Conservation (phyloP, 2,797 vertebrate species). For the Gymnoscopelus microlampas region DNA sequence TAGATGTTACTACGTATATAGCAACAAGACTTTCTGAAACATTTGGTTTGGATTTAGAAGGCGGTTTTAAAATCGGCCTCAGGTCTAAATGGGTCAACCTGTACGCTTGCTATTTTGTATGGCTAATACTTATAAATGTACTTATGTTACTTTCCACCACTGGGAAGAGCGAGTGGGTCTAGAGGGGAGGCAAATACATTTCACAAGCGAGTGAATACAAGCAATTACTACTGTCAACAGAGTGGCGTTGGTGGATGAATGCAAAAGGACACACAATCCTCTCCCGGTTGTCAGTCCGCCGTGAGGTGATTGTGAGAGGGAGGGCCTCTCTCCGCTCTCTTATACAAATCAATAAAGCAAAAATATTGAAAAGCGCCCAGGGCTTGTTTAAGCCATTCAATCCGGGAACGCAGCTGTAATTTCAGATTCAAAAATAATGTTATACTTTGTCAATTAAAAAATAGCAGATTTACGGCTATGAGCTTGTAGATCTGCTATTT, state of each 20-base stretch:
- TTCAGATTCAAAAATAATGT: no score
- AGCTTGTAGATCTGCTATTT: no score
- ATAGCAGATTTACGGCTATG: no score
- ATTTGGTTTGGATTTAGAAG: no score
- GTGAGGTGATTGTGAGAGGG: background rate
- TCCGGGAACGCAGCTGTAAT: no score
- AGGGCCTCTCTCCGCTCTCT: constrained; percentile 24
- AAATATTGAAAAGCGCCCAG: constrained; percentile 34
- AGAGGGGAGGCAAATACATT: constrained; percentile 64
- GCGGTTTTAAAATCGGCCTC: no score
- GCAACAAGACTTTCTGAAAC: no score
- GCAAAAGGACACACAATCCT: constrained; percentile 47
- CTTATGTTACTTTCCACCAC: background rate
- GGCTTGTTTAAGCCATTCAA: constrained; percentile 29
- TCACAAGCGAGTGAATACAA: constrained; percentile 67
- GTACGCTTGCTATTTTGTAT: no score
- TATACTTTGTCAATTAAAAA: no score
- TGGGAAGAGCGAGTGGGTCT: constrained; percentile 55
- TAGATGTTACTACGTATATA: no score
- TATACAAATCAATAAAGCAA: constrained; percentile 49
- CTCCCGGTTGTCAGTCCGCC: constrained; percentile 8
- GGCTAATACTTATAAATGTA: background rate
- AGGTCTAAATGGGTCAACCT: no score
- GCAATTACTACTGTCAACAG: constrained; percentile 63
- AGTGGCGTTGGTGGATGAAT: constrained; percentile 49